These are phyloP conservation scores for Dilophus febrilis DNA, from an alignment of 2,888 invertebrate genomes.

Conservation along the genomic window DNA sequence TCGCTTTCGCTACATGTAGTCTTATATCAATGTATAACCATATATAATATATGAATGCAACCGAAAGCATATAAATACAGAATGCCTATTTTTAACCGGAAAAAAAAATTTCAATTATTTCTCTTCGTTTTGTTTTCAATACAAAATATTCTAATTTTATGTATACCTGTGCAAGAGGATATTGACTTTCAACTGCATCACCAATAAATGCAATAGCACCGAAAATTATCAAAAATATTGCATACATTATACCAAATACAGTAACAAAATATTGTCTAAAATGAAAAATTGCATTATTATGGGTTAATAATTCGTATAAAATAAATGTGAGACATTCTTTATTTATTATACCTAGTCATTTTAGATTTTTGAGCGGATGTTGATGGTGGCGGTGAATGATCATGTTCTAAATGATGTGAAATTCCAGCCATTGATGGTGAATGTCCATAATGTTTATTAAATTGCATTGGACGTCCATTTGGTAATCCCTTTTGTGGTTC, in stretches of 20 bases:
- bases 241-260: constrained; percentile 48
- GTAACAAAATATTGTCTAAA: constrained; percentile 40
- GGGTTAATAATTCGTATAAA: background rate
- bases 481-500: background rate
- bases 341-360: constrained; percentile 20
- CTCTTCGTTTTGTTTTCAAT: too few relatives aligned
- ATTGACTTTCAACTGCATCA: constrained; percentile 35
- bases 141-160: too few relatives aligned
- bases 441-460: background rate
- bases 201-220: constrained; percentile 46
- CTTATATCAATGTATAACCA: constrained; percentile 45
- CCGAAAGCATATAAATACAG: constrained; percentile 37
- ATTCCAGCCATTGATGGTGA: background rate
- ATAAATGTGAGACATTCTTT: background rate
- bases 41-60: constrained; percentile 42
- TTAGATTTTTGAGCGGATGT: constrained; percentile 32
- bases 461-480: background rate
- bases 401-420: constrained; percentile 20
- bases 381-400: constrained; percentile 27
- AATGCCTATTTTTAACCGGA: too few relatives aligned
- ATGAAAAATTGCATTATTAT: background rate
- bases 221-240: constrained; percentile 45
- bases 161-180: constrained; percentile 39
- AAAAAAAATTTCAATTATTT: too few relatives aligned
- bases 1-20: constrained; percentile 35